Conservation (phyloP, 2,888 invertebrate genomes). For the Athripsodes cinereus region DNA sequence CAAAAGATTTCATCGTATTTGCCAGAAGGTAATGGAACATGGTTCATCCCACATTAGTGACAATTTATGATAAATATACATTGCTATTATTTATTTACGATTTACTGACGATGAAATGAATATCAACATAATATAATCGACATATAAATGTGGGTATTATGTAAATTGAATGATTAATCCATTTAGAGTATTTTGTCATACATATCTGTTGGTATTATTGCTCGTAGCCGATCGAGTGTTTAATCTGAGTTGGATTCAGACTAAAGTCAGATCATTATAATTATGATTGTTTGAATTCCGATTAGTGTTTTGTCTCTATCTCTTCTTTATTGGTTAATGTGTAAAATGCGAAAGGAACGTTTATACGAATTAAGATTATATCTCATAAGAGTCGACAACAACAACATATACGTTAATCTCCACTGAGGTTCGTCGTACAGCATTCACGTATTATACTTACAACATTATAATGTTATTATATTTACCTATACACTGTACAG, state of each 20-base stretch:
- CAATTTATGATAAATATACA: too few species aligned
- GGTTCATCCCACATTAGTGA: too few species aligned
- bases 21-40: too few species aligned
- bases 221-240: slow-evolving; percentile 10
- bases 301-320: not conserved
- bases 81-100: too few species aligned
- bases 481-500: too few species aligned
- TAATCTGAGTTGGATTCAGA: slow-evolving; percentile 8
- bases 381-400: slow-evolving; percentile 19
- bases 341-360: not conserved
- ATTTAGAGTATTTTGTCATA: slow-evolving; percentile 4
- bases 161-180: slow-evolving; percentile 2
- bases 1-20: too few species aligned
- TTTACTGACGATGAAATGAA: too few species aligned
- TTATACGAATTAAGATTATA: slow-evolving; percentile 1
- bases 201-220: slow-evolving; percentile 9
- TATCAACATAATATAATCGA: not conserved
- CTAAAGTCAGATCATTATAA: slow-evolving; percentile 8
- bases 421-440: slow-evolving; percentile 7
- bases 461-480: too few species aligned
- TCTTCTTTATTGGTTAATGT: not conserved
- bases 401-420: slow-evolving; percentile 24
- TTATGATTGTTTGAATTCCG: not conserved
- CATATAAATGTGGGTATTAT: not conserved
- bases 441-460: too few species aligned